Evolutionary conservation across 2,888 invertebrate genomes (phyloP).

Genomic region (Oxystoma pomonae): DNA sequence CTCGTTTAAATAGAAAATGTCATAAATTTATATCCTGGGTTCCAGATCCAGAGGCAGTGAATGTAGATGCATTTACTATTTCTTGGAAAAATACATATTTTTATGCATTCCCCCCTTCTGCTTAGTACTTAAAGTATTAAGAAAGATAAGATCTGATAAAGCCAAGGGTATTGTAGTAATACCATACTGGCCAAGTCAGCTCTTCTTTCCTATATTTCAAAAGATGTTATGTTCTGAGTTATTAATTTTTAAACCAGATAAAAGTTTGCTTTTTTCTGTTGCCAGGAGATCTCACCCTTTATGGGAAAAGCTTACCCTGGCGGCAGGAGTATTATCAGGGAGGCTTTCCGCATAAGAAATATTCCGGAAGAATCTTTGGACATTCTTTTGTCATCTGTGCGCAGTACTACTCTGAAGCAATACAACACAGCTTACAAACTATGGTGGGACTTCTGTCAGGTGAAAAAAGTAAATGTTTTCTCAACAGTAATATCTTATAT

Average conservation of each 20-base stretch:
- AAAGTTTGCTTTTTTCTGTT: conserved; percentile 1
- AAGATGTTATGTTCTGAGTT: conserved; percentile 6
- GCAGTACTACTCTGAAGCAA: conserved; percentile 29
- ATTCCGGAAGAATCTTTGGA: conserved; percentile 8
- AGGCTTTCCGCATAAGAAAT: conserved; percentile 6
- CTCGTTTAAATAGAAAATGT: conserved; percentile 9
- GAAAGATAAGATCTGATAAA: conserved; percentile 29
- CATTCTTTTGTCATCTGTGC: conserved; percentile 1
- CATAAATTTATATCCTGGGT: conserved; percentile 4
- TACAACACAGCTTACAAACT: conserved; percentile 25
- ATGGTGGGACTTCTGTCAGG: conserved; percentile 27
- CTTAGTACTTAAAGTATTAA: conserved; percentile 16
- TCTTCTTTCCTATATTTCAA: conserved; percentile 14
- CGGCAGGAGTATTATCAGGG: conserved; percentile 9
- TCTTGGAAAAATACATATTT: conserved; percentile 6
- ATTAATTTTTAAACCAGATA: conserved; percentile 10
- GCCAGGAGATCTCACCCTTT: conserved; percentile 8
- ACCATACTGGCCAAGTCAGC: conserved; percentile 16
- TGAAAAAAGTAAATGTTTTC: background rate
- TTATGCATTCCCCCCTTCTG: conserved; percentile 14
- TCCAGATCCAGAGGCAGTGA: conserved; percentile 7
- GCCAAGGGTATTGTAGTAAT: conserved; percentile 16
- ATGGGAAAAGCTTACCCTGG: conserved; percentile 3
- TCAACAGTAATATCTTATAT: background rate
- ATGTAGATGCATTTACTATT: conserved; percentile 15